Conservation (phyloP, 2,797 vertebrate species). For the Pagetopsis macropterus region DNA sequence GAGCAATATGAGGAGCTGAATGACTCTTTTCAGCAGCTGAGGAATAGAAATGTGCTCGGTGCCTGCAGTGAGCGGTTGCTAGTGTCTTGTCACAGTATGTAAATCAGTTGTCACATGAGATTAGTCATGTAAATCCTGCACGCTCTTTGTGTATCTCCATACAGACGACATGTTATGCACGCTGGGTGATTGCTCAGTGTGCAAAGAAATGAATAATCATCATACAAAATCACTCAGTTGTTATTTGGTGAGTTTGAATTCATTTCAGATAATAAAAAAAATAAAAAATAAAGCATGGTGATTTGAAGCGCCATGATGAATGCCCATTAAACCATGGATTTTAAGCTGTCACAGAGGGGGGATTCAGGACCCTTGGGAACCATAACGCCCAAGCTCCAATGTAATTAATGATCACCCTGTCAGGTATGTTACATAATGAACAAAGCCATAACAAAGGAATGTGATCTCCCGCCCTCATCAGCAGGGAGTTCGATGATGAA, state of each 20-base stretch:
- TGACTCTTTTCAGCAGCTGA: conserved; percentile 19
- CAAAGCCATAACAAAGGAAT: conserved; percentile 43
- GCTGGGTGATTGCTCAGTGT: background rate
- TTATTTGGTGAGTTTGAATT: conserved; percentile 7
- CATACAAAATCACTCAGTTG: background rate
- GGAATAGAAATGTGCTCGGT: conserved; percentile 25
- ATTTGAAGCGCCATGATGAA: conserved; percentile 24
- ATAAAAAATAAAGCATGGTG: background rate
- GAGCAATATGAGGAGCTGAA: conserved; percentile 14
- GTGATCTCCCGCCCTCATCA: conserved; percentile 46
- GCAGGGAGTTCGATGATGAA: conserved; percentile 43
- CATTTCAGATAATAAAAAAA: background rate
- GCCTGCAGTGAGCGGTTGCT: conserved; percentile 38
- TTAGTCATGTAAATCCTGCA: conserved; percentile 31
- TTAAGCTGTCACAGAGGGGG: conserved; percentile 26
- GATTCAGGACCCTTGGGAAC: conserved; percentile 11
- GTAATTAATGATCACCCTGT: conserved; percentile 69
- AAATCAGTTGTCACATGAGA: conserved; percentile 57
- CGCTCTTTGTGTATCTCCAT: conserved; percentile 7
- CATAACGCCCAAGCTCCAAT: conserved; percentile 37
- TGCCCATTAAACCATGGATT: conserved; percentile 12
- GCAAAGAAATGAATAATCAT: background rate
- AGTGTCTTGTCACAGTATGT: conserved; percentile 50
- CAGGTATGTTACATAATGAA: conserved; percentile 52
- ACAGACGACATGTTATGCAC: background rate